Evolutionary conservation across 2,797 vertebrate species (phyloP), one percentile per base, ranked within the genome.

Genomic region (Momotus momota): DNA sequence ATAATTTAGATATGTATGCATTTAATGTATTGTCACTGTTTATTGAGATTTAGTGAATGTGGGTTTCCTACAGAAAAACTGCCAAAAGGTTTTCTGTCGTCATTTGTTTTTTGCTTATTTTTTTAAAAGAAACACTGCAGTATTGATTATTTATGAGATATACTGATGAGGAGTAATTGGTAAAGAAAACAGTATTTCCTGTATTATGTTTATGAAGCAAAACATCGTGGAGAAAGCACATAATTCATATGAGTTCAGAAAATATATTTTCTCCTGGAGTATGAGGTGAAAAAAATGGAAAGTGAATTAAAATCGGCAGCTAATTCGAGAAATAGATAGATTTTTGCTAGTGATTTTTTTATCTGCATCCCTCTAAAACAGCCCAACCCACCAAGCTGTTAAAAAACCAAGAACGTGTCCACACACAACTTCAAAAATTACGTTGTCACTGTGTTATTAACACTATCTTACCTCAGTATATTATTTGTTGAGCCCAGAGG

Each of bases 21-120:
- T 93, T 94, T 74, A 96, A 85, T 70, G 46, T 85, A 93, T 92
- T 92, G 55, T 46, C 92, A 93, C 40, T 66, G 65, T 62, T 88
- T 92, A 97, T 85, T 88, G 93, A 89, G 70, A 93, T 92, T 73
- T 93, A 97, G 91, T 80, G 70, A 96, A 94, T 91, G 74, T 95
- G n/a, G 12, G 33, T 92, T 96, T 92, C 86, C 88, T 77, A 70
- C 25, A 86, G 93, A 91, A 94, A 96, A 90, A 27, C 58, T 93
- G 81, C 79, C 88, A 94, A 71, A 81, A 93, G 69, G 9, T 58
- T 66, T 86, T 64, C 48, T 82, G 12, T 55, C 27, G 35, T 79
- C 27, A 52, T 85, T 77, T 86, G 9, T 0, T 41, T 92, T 86
- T 81, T 67, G 18, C 48, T 81, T 87, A 29, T 40, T 85, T 88